Evolutionary conservation across 1,140 invertebrate species (phyloP), one percentile per base, ranked within the genome.

Genomic region (Drosophila mauritiana): DNA sequence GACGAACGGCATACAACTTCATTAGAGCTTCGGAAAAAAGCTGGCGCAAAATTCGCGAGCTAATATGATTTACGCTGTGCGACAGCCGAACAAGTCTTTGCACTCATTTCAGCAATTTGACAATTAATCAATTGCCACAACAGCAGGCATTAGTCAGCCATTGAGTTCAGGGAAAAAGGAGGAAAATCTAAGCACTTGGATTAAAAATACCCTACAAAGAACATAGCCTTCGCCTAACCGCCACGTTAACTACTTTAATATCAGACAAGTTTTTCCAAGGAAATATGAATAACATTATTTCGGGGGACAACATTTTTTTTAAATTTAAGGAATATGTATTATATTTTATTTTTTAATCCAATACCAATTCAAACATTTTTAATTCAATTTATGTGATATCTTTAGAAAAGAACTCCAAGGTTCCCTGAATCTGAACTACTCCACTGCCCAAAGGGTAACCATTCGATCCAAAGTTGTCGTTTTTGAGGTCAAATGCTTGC

Each of bases 91-190:
- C 84, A 89, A 85, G 84, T 89, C 81, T 89, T 89, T 89, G 84
- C 85, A 89, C 84, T 89, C 84, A 90, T 89, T 89, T 89, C 77
- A 89, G 73, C 84, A 89, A 89, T 89, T 89, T 89, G 84, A 89
- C 84, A 89, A 89, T 89, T 88, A 89, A 88, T 88, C 84, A 88
- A 88, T 63, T 74, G 80, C 83, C 79, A 67, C 68, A 88, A 72
- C 64, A 69, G 73, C 73, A 88, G 49, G 62, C 79, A 86, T 86
- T 86, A 86, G 79, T 86, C 79, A 86, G 82, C 69, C 72, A 73
- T 72, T 79, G 59, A 61, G 25, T 40, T 68, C 59, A 58, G 67
- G 52, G 58, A 64, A 78, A 55, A 77, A 56, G 51, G 22, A 27
- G 36, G 2, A 49, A 59, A 59, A 13, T 22, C 11, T 11, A 12